Evolutionary conservation across 2,113 vertebrate species (phyloP).

Genomic region (Trematocara unimaculatum): DNA sequence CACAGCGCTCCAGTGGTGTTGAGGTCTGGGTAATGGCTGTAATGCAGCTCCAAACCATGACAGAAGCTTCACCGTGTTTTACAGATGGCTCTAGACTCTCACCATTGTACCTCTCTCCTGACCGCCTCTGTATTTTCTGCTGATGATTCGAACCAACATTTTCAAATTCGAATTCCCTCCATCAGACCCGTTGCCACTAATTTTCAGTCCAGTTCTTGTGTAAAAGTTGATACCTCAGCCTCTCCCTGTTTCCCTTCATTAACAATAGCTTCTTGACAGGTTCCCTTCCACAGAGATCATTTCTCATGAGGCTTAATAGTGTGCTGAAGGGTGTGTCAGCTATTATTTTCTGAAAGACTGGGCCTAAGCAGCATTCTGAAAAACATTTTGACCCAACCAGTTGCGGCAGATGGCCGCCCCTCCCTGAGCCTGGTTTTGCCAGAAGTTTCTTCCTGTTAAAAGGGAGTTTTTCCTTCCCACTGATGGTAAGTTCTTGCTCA

Average conservation of each 20-base stretch:
- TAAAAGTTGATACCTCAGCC: background rate
- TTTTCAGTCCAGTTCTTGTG: background rate
- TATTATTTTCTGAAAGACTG: background rate
- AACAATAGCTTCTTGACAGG: background rate
- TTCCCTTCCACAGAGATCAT: background rate
- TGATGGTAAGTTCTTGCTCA: background rate
- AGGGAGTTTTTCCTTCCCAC: background rate
- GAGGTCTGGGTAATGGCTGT: background rate
- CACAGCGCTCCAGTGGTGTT: background rate
- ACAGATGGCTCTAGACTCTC: background rate
- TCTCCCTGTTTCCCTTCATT: background rate
- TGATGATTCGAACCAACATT: background rate
- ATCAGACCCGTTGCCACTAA: background rate
- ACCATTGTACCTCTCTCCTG: rapidly evolving
- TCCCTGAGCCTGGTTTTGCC: background rate
- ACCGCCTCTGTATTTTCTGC: rapidly evolving
- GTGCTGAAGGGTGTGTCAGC: background rate
- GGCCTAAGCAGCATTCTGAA: background rate
- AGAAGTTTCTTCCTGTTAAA: background rate
- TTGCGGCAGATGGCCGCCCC: background rate
- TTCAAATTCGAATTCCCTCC: rapidly evolving
- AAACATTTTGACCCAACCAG: background rate
- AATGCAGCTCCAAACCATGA: background rate
- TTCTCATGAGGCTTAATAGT: background rate
- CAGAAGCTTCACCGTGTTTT: background rate